phyloP scores from a whole-genome alignment of 2,113 vertebrate species.

The Bufo bufo region DNA sequence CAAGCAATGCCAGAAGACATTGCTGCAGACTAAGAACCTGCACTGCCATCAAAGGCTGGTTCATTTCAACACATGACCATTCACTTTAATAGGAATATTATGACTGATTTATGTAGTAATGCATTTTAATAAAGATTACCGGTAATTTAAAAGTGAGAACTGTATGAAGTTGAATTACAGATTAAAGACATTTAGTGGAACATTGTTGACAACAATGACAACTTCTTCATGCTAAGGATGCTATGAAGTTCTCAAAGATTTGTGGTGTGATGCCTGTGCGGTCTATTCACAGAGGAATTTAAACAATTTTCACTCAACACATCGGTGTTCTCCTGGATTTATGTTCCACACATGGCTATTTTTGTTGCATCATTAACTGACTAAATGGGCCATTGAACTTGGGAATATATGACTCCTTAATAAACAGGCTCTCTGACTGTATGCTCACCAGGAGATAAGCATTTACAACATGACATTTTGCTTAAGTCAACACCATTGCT shows the following conservation, averaged over 20 bases:
- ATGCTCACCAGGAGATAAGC: neutral
- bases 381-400: conserved; percentile 40
- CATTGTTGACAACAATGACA: too few relatives aligned
- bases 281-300: conserved; percentile 25
- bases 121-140: too few relatives aligned
- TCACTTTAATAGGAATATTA: too few relatives aligned
- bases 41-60: too few relatives aligned
- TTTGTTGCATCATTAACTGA: conserved; percentile 40
- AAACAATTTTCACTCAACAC: conserved; percentile 25
- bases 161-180: too few relatives aligned
- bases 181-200: too few relatives aligned
- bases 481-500: neutral
- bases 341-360: conserved; percentile 30
- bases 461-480: neutral
- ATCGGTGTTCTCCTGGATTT: conserved; percentile 3
- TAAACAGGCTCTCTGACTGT: conserved; percentile 18
- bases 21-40: too few relatives aligned
- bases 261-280: neutral
- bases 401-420: conserved; percentile 19
- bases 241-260: neutral
- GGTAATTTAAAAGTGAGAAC: too few relatives aligned
- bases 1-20: too few relatives aligned
- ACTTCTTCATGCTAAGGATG: too few relatives aligned
- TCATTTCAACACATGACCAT: too few relatives aligned
- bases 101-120: too few relatives aligned